These are phyloP conservation scores for Carabus problematicus DNA, from an alignment of 2,888 invertebrate species.

Conservation along the genomic window DNA sequence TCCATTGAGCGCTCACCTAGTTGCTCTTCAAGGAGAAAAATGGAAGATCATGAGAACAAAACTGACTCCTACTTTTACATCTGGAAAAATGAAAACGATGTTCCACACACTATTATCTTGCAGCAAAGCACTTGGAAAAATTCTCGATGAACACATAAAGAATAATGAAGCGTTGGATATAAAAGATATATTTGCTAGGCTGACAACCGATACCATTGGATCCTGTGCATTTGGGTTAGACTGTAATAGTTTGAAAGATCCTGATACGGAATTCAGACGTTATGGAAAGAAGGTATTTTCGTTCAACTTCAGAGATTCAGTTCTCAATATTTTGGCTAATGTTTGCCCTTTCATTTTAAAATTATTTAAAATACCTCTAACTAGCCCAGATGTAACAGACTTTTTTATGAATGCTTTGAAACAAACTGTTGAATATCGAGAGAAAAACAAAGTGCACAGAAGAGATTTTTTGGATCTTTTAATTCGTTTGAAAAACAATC, in stretches of 20 bases:
- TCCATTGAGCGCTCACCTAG: slow-evolving; percentile 11
- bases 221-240: slow-evolving; percentile 39
- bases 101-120: slow-evolving; percentile 31
- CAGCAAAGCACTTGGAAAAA: slow-evolving; percentile 19
- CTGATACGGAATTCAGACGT: slow-evolving; percentile 22
- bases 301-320: background rate
- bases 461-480: slow-evolving; percentile 54
- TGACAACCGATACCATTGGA: slow-evolving; percentile 32
- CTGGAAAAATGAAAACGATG: slow-evolving; percentile 30
- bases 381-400: slow-evolving; percentile 42
- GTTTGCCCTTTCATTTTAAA: slow-evolving; percentile 15
- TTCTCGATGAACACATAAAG: slow-evolving; percentile 19
- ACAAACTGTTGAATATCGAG: slow-evolving; percentile 51
- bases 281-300: slow-evolving; percentile 23
- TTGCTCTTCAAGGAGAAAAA: slow-evolving; percentile 21
- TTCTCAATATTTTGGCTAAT: background rate
- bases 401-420: slow-evolving; percentile 53
- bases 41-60: slow-evolving; percentile 25
- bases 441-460: slow-evolving; percentile 50
- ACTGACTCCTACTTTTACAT: slow-evolving; percentile 25
- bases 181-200: slow-evolving; percentile 29
- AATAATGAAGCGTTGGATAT: slow-evolving; percentile 19
- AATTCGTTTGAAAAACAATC: slow-evolving; percentile 50
- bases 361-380: slow-evolving; percentile 19
- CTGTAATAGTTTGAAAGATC: slow-evolving; percentile 34